Conservation (phyloP, 2,888 invertebrate genomes). For the Coecobrya sp. region DNA sequence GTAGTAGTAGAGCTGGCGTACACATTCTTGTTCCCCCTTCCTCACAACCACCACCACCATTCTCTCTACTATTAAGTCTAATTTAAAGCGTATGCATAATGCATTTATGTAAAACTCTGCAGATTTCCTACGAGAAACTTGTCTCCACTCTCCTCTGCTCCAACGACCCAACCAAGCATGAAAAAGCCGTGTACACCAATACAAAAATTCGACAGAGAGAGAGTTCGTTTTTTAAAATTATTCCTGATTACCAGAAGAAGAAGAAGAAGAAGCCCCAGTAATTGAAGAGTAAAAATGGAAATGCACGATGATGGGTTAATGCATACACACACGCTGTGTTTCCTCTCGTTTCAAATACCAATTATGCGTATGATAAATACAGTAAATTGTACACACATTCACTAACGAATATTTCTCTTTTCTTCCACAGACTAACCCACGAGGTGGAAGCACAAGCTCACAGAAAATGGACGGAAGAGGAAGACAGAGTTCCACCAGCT, state of each 20-base stretch:
- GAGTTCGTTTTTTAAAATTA: not conserved
- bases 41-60: not conserved
- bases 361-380: not conserved
- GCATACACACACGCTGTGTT: too few species aligned
- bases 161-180: not conserved
- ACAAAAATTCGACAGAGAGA: not conserved
- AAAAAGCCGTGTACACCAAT: not conserved
- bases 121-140: conserved; percentile 59
- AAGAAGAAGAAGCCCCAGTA: not conserved
- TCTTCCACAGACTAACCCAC: conserved; percentile 82
- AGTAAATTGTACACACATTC: not conserved
- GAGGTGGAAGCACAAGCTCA: conserved; percentile 56
- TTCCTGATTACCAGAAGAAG: not conserved
- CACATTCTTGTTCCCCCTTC: too few species aligned
- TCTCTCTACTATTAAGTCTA: conserved; percentile 67
- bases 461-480: conserved; percentile 85
- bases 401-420: conserved; percentile 46
- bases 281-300: conserved; percentile 6
- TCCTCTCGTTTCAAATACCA: not conserved
- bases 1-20: too few species aligned
- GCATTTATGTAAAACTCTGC: conserved; percentile 79
- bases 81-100: conserved; percentile 78
- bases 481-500: conserved; percentile 82
- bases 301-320: too few species aligned
- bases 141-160: not conserved